Conservation (phyloP, 2,797 vertebrate species). For the Lacerta bilineata region DNA sequence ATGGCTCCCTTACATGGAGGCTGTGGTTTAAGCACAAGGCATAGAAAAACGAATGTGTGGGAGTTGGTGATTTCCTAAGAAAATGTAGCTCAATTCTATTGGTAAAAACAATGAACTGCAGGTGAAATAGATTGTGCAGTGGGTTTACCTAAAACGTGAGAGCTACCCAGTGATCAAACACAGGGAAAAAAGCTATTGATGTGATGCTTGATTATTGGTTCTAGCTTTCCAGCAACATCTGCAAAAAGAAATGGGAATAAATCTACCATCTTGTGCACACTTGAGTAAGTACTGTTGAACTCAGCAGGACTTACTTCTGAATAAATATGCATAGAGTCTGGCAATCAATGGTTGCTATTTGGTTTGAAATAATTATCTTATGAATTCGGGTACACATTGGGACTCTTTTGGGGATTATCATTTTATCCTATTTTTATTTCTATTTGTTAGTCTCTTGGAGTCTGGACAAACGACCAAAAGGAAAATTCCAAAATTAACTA, state of each 20-base stretch:
- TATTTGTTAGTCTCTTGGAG: no score
- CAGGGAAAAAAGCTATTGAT: not conserved
- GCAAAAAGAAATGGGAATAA: constrained; percentile 11
- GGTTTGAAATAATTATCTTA: no score
- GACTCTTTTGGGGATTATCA: no score
- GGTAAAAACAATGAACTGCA: not conserved
- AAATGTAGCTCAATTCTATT: not conserved
- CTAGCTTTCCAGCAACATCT: not conserved
- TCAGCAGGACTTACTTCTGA: not conserved
- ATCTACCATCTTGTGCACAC: not conserved
- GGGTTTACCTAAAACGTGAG: not conserved
- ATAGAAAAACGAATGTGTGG: constrained; percentile 47
- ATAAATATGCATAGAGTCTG: not conserved
- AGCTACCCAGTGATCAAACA: constrained; percentile 30
- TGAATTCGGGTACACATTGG: no score
- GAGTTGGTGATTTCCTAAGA: constrained; percentile 3
- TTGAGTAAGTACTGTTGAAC: not conserved
- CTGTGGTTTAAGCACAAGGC: constrained; percentile 56
- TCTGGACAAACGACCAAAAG: no score
- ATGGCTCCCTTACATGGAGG: constrained; percentile 34
- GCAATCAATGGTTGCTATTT: not conserved
- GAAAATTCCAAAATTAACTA: no score
- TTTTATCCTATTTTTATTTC: no score
- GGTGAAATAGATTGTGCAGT: fast-evolving
- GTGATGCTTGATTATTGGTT: not conserved